phyloP scores from a whole-genome alignment of 2,888 invertebrate species.

The Apotomis betuletana region DNA sequence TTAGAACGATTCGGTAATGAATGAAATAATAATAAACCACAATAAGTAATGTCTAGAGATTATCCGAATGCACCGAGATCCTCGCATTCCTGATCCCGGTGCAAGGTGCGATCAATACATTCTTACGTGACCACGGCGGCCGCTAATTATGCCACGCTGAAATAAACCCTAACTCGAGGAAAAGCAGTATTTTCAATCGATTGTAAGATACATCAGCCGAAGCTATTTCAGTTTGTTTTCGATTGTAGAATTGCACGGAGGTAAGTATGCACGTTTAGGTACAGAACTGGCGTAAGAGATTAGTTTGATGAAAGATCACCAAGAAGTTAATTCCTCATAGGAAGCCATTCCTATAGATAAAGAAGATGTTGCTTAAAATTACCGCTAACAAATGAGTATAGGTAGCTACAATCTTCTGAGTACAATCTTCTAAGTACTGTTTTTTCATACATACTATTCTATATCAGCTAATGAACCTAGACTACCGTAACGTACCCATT shows the following conservation, averaged over 20 bases:
- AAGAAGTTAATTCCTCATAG: no score
- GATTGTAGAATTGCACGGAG: neutral
- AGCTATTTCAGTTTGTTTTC: slow-evolving; percentile 11
- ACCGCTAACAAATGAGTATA: no score
- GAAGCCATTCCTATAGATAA: no score
- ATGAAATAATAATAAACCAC: slow-evolving; percentile 20
- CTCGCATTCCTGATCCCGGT: slow-evolving; percentile 40
- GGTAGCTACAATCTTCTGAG: no score
- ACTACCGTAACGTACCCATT: no score
- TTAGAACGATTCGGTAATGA: neutral
- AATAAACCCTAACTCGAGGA: slow-evolving; percentile 19
- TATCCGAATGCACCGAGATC: slow-evolving; percentile 26
- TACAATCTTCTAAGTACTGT: no score
- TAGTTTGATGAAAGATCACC: neutral
- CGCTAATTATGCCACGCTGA: slow-evolving; percentile 28
- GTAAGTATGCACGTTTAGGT: neutral
- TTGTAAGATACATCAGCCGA: neutral
- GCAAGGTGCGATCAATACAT: slow-evolving; percentile 43
- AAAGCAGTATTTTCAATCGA: neutral
- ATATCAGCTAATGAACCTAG: no score
- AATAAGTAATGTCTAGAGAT: slow-evolving; percentile 14
- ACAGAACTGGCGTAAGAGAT: no score
- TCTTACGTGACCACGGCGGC: slow-evolving; percentile 33
- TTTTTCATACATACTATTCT: no score
- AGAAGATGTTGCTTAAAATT: no score